phyloP scores from a whole-genome alignment of 2,888 invertebrate genomes.

The Volucella zonaria region DNA sequence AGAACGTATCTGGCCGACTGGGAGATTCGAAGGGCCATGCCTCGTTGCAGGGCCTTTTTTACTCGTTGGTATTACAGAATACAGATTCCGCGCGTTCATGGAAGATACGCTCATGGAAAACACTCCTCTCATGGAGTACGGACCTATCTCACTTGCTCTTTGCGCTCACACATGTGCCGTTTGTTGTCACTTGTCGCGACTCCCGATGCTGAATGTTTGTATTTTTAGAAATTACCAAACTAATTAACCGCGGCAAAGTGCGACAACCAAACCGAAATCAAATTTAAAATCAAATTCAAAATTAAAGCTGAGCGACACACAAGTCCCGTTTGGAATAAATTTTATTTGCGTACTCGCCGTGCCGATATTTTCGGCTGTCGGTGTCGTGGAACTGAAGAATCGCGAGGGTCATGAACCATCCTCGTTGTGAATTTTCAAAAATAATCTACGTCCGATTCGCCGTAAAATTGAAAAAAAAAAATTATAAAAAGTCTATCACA shows the following conservation, averaged over 20 bases:
- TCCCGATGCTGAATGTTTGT: conserved; percentile 12
- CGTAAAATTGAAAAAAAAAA: conserved; percentile 2
- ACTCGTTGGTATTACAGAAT: neutral
- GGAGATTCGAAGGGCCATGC: conserved; percentile 1
- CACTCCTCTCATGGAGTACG: neutral
- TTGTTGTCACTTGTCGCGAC: conserved; percentile 46
- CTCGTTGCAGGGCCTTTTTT: conserved; percentile 55
- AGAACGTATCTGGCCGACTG: neutral
- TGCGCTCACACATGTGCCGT: conserved; percentile 21
- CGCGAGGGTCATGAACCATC: conserved; percentile 69
- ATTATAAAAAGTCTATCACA: no score
- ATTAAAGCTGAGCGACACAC: neutral
- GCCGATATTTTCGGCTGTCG: conserved; percentile 26
- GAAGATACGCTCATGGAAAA: neutral
- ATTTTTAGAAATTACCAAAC: conserved; percentile 72
- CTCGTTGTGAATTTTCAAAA: conserved; percentile 64
- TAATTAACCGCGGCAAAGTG: conserved; percentile 63
- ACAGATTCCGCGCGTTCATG: neutral
- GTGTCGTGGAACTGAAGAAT: conserved; percentile 12
- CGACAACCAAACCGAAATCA: conserved; percentile 19
- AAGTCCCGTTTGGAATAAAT: neutral
- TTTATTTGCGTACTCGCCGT: conserved; percentile 54
- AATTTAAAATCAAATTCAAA: conserved; percentile 45
- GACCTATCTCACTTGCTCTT: conserved; percentile 40
- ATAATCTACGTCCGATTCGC: conserved; percentile 37